Evolutionary conservation across 2,113 vertebrate genomes (phyloP).

Genomic region (Corydoras sp.): DNA sequence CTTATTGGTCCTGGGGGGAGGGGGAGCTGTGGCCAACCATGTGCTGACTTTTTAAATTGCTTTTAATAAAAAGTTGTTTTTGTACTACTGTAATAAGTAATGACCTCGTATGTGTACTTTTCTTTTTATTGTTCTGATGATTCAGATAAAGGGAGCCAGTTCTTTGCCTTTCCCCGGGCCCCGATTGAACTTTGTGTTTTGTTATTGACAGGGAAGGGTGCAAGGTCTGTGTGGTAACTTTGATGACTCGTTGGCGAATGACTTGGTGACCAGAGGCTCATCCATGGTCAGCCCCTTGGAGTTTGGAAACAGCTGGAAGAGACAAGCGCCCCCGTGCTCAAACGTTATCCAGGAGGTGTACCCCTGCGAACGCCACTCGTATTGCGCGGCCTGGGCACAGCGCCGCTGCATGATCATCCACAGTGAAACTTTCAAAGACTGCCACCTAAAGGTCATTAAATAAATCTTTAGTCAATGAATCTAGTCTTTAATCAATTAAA

Average conservation of each 20-base stretch:
- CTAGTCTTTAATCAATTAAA: no score
- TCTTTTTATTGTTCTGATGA: no score
- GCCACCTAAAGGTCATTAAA: constrained; percentile 60
- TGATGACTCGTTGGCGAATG: constrained; percentile 73
- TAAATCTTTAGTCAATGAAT: no score
- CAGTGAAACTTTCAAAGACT: constrained; percentile 65
- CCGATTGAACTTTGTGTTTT: neutral
- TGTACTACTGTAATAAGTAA: no score
- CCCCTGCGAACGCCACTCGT: constrained; percentile 72
- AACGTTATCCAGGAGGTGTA: constrained; percentile 66
- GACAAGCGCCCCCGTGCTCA: constrained; percentile 59
- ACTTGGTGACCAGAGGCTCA: constrained; percentile 64
- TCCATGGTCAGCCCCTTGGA: constrained; percentile 52
- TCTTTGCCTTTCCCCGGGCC: no score
- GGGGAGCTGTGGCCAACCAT: no score
- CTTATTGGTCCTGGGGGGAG: no score
- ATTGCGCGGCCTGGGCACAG: constrained; percentile 74
- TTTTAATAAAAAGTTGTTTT: no score
- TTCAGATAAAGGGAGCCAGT: no score
- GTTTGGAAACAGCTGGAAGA: constrained; percentile 80
- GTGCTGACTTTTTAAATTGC: no score
- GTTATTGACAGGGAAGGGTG: constrained; percentile 59
- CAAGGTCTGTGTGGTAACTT: constrained; percentile 82
- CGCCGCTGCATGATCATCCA: constrained; percentile 72
- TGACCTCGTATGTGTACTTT: no score